Conservation (phyloP, 2,888 invertebrate species). For the Tenthredo mesomela region DNA sequence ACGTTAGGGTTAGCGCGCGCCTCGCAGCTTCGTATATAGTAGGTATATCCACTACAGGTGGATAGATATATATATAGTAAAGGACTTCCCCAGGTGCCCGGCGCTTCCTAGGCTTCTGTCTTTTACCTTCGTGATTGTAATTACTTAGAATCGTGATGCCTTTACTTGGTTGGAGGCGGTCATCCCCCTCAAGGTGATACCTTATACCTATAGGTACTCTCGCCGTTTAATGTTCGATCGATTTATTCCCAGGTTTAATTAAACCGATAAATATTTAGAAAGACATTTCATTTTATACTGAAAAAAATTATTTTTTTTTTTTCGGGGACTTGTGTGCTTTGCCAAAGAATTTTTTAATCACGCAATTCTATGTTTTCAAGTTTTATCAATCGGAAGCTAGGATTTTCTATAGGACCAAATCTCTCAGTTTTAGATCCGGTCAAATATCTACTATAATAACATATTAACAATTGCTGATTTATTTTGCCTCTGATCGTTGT, state of each 20-base stretch:
- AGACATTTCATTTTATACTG: too few relatives aligned
- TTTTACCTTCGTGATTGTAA: conserved; percentile 28
- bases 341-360: not conserved
- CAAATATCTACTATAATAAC: not conserved
- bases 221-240: not conserved
- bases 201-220: not conserved
- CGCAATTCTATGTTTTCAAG: not conserved
- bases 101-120: conserved; percentile 18
- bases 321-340: not conserved
- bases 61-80: not conserved
- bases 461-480: not conserved
- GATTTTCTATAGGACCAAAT: not conserved
- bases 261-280: not conserved
- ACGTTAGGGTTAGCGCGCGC: conserved; percentile 26
- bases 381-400: not conserved
- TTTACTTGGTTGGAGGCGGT: not conserved
- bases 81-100: conserved; percentile 21
- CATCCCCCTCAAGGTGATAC: conserved; percentile 43
- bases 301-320: too few relatives aligned
- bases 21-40: not conserved
- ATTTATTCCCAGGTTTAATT: not conserved
- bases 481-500: not conserved
- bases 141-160: conserved; percentile 27
- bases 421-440: too few relatives aligned
- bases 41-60: not conserved